Evolutionary conservation across 2,888 invertebrate genomes (phyloP), one percentile per base, ranked within the genome.

Genomic region (Acrobasis suavella): DNA sequence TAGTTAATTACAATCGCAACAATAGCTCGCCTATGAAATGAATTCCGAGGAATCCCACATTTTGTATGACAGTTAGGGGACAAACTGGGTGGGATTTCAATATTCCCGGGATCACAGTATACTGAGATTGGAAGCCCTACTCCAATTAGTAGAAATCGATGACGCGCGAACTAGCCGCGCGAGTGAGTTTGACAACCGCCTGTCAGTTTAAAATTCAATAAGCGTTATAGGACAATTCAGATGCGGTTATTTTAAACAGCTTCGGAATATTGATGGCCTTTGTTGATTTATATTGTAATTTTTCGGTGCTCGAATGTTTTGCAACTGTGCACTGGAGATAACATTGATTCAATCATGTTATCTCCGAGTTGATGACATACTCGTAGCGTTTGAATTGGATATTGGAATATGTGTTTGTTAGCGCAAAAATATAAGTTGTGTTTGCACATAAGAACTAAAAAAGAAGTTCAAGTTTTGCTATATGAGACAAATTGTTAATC

Each of bases 71-170:
- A 32, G 32, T 32, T 2, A 6, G 32, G 32, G 32, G 5, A 32
- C 8, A 32, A 32, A 32, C 32, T 32, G 32, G 2, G 32, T 7
- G 32, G 32, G 32, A 32, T 32, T 32, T 8, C 32, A 32, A 32
- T 32, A 8, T 32, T 32, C 7, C 32, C 32, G 32, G 32, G 32
- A 32, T 32, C 32, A 7, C 32, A 32, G 32, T 32, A 32, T 32
- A 32, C 32, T 32, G 8, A 32, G 32, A 5, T 32, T 32, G 32
- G 32, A 32, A 32, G 32, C 32, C 32, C 32, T 86, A 82, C 85
- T 85, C 84, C 90, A 90, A 90, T 90, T 90, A 89, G 77, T 72
- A 81, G 76, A 75, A 86, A 80, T 76, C 86, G 85, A 87, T 88
- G 87, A 87, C 82, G 85, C 82, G 78, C 73, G 73, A 80, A 76